Evolutionary conservation across 2,113 vertebrate genomes (phyloP).

Genomic region (Nannospalax galili): DNA sequence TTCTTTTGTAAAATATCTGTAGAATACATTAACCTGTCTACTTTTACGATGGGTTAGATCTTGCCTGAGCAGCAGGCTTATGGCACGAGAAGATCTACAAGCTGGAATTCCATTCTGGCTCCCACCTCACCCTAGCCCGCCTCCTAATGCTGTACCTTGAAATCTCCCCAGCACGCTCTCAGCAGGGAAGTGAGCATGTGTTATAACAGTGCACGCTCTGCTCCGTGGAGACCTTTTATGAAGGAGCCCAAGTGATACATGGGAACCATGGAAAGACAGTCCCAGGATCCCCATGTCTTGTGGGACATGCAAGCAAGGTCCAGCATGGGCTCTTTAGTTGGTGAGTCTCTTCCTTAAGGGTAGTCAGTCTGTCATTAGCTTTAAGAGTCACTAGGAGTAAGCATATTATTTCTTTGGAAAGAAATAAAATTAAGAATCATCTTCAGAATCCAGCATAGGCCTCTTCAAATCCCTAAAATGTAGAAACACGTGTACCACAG

Average conservation of each 20-base stretch:
- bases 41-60: background rate
- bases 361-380: background rate
- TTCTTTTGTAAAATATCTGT: background rate
- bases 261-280: background rate
- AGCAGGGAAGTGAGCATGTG: background rate
- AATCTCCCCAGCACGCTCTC: too few relatives aligned
- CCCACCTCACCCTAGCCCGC: background rate
- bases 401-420: background rate
- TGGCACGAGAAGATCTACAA: too few relatives aligned
- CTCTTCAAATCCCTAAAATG: background rate
- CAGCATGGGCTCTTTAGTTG: background rate
- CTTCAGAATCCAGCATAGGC: background rate
- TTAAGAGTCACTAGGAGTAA: background rate
- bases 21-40: background rate
- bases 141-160: background rate
- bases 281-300: background rate
- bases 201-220: background rate
- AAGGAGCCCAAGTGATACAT: background rate
- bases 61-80: too few relatives aligned
- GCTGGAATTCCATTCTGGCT: rapidly evolving
- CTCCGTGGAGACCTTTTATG: background rate
- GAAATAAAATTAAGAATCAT: background rate
- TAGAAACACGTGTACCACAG: too few relatives aligned
- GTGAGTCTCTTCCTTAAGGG: rapidly evolving
- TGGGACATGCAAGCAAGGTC: rapidly evolving